Conservation (phyloP, 2,888 invertebrate species). For the Scaeva pyrastri region DNA sequence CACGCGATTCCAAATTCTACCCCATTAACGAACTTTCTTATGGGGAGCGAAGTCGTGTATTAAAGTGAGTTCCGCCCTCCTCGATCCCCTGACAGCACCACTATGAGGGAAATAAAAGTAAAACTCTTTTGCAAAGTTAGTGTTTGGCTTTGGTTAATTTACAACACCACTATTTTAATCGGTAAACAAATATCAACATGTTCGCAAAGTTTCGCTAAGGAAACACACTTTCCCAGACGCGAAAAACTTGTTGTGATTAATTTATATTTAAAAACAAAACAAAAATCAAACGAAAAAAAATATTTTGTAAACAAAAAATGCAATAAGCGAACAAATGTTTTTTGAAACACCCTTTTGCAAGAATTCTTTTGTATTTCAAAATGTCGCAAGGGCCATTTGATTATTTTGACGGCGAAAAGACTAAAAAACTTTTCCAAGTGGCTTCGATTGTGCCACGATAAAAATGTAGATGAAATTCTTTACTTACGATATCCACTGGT, state of each 20-base stretch:
- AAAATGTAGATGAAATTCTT: constrained; percentile 79
- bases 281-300: constrained; percentile 44
- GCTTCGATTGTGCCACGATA: constrained; percentile 62
- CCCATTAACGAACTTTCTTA: constrained; percentile 17
- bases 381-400: constrained; percentile 25
- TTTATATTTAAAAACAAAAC: constrained; percentile 38
- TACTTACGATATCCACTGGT: constrained; percentile 96
- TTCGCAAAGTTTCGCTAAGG: constrained; percentile 67
- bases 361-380: not conserved
- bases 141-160: constrained; percentile 66
- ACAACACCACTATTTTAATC: constrained; percentile 54
- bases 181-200: constrained; percentile 77
- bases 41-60: constrained; percentile 7
- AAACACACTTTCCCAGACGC: constrained; percentile 46
- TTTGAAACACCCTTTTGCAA: not conserved
- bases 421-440: constrained; percentile 38
- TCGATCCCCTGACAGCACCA: not conserved
- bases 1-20: constrained; percentile 50
- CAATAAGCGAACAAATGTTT: not conserved
- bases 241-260: constrained; percentile 61
- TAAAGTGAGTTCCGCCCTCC: constrained; percentile 7
- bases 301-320: constrained; percentile 64
- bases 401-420: constrained; percentile 44
- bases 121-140: constrained; percentile 35
- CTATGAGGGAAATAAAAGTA: constrained; percentile 31